These are phyloP conservation scores for Chloroceryle amazona DNA, from an alignment of 2,797 vertebrate genomes.

Conservation along the genomic window DNA sequence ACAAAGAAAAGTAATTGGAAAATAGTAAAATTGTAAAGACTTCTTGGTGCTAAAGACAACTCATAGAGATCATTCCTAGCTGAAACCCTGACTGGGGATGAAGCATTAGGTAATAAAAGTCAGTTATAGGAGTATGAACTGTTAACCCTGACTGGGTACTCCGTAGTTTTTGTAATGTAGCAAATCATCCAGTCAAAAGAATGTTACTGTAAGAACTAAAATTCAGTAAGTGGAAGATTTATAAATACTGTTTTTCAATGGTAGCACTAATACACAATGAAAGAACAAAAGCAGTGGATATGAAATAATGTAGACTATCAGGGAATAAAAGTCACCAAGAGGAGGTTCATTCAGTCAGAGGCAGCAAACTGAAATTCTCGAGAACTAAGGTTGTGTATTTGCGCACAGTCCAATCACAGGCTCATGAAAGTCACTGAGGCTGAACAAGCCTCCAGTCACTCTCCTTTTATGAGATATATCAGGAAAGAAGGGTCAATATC, in stretches of 20 bases:
- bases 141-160: not conserved
- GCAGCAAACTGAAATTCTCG: not conserved
- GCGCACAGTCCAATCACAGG: not conserved
- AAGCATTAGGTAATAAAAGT: not conserved
- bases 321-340: not conserved
- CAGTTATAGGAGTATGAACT: not conserved
- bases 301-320: not conserved
- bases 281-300: not conserved
- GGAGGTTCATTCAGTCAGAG: not conserved
- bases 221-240: not conserved
- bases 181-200: not conserved
- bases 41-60: not conserved
- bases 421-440: not conserved
- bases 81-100: not conserved
- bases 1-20: not conserved
- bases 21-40: not conserved
- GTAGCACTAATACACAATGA: not conserved
- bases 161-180: not conserved
- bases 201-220: not conserved
- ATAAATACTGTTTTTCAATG: not conserved
- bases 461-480: not conserved
- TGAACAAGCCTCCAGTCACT: not conserved
- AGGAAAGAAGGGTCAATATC: not conserved
- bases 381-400: not conserved
- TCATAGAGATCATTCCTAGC: accelerated